phyloP scores from a whole-genome alignment of 2,888 invertebrate species.

The Leptopterna dolabrata region DNA sequence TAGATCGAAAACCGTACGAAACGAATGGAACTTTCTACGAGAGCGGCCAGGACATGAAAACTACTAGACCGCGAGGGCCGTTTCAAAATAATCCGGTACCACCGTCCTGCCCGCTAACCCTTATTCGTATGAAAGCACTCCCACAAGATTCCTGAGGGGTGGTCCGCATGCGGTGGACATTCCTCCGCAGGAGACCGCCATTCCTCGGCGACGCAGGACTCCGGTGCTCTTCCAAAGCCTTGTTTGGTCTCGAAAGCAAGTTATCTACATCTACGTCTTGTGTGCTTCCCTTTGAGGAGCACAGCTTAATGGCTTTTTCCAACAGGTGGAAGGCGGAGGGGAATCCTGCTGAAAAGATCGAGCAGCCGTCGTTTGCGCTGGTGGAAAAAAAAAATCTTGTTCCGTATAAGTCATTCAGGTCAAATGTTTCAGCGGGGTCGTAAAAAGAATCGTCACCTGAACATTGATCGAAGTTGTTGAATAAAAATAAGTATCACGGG shows the following conservation, averaged over 20 bases:
- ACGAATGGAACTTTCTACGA: background rate
- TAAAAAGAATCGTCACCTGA: background rate
- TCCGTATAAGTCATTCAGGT: background rate
- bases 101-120: background rate
- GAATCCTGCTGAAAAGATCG: background rate
- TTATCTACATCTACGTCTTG: conserved; percentile 7
- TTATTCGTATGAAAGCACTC: conserved; percentile 21
- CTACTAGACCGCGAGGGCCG: background rate
- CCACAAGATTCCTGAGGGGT: conserved; percentile 28
- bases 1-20: background rate
- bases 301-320: background rate
- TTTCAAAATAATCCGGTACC: background rate
- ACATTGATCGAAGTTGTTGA: background rate
- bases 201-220: background rate
- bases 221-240: background rate
- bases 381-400: background rate
- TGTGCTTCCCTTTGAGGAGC: background rate
- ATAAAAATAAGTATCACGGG: background rate
- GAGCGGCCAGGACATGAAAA: background rate
- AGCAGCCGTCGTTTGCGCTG: background rate
- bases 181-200: background rate
- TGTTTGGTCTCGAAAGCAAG: background rate
- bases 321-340: background rate
- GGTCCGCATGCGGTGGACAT: background rate
- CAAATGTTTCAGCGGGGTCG: background rate